phyloP scores from a whole-genome alignment of 2,113 vertebrate species.

The Anarrhichthys ocellatus region DNA sequence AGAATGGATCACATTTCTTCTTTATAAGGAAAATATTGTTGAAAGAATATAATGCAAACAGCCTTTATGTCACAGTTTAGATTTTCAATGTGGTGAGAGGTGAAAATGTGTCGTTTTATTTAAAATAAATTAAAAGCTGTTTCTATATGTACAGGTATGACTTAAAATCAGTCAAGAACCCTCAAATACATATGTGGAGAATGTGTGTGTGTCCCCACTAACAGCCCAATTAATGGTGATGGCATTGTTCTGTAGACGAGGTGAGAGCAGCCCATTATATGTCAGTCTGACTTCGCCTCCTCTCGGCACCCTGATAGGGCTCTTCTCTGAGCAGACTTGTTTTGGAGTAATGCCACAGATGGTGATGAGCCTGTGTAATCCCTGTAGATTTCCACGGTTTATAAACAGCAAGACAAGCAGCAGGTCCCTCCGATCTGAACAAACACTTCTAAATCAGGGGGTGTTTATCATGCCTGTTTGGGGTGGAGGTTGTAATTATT shows the following conservation, averaged over 20 bases:
- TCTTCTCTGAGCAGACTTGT: conserved; percentile 73
- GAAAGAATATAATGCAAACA: not conserved
- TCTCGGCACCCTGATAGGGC: conserved; percentile 51
- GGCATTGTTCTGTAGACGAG: conserved; percentile 69
- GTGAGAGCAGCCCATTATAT: conserved; percentile 71
- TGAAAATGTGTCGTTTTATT: not conserved
- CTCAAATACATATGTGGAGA: not conserved
- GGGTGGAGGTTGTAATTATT: conserved; percentile 83
- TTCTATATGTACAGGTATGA: not conserved
- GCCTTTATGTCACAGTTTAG: not conserved
- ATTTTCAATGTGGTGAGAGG: not conserved
- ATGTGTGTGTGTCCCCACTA: conserved; percentile 22
- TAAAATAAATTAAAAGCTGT: not conserved
- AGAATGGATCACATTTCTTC: not conserved
- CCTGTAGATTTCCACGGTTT: conserved; percentile 80
- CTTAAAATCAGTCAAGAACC: not conserved
- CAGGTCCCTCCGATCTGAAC: conserved; percentile 79
- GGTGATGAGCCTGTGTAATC: conserved; percentile 81
- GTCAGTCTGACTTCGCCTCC: conserved; percentile 58
- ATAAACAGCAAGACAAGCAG: conserved; percentile 82
- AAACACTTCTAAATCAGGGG: conserved; percentile 81
- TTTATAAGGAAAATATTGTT: not conserved
- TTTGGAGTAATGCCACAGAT: conserved; percentile 83
- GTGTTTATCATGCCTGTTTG: conserved; percentile 78
- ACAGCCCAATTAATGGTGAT: conserved; percentile 68